These are phyloP conservation scores for Acleris emargana DNA, from an alignment of 2,888 invertebrate genomes.

Conservation along the genomic window DNA sequence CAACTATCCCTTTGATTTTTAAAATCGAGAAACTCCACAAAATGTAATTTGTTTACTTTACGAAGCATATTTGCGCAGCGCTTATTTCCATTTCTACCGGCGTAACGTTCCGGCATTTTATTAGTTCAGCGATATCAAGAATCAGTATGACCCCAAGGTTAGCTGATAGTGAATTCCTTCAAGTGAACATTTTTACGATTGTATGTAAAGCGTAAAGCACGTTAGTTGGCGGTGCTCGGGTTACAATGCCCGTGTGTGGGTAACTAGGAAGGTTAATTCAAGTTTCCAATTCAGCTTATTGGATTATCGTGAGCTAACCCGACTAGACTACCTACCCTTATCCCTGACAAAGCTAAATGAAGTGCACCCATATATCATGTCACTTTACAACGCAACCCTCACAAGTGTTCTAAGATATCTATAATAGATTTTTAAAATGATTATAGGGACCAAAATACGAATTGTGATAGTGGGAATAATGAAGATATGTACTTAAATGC, in stretches of 20 bases:
- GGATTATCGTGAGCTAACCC: conserved; percentile 48
- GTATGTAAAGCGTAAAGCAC: conserved; percentile 11
- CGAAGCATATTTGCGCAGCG: background rate
- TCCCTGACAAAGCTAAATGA: conserved; percentile 41
- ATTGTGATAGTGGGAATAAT: too few species aligned
- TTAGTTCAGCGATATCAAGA: conserved; percentile 20
- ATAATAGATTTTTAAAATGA: too few species aligned
- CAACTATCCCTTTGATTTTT: background rate
- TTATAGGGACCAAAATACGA: too few species aligned
- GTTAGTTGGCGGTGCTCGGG: conserved; percentile 29
- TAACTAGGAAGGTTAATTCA: conserved; percentile 61
- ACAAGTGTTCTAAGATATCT: too few species aligned
- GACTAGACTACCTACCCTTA: conserved; percentile 16
- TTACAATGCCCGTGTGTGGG: conserved; percentile 35
- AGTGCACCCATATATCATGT: conserved; percentile 32
- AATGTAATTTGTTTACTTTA: background rate
- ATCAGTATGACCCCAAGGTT: conserved; percentile 31
- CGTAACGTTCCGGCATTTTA: conserved; percentile 21
- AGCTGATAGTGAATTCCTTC: conserved; percentile 22
- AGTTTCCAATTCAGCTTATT: conserved; percentile 64
- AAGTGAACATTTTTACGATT: conserved; percentile 15
- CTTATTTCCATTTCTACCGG: background rate
- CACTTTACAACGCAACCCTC: background rate
- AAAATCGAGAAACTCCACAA: background rate
- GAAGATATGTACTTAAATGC: too few species aligned